Percentiles rank a stretch among this genome's conserved stretches.
Evolutionary conservation across 2,888 invertebrate genomes (phyloP).

Genomic region (Heliconius ismenius): DNA sequence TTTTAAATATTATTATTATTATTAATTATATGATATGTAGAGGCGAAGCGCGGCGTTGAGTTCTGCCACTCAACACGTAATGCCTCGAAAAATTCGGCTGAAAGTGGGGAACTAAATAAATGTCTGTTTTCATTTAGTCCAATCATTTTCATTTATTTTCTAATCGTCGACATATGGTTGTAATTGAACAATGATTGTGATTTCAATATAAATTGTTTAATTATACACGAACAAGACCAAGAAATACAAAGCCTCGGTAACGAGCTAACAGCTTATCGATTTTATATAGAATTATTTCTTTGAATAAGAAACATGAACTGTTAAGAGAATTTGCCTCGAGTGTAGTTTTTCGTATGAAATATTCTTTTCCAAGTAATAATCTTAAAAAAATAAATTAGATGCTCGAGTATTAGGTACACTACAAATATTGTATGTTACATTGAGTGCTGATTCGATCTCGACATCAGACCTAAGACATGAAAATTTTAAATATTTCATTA

Average conservation of each 20-base stretch:
- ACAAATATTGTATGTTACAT: too few species aligned
- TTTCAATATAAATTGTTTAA: constrained; percentile 7
- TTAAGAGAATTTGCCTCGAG: constrained; percentile 12
- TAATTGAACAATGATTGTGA: not conserved
- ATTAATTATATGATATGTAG: not conserved
- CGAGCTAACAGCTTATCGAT: not conserved
- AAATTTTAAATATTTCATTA: too few species aligned
- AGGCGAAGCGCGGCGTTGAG: too few species aligned
- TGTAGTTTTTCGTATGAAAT: constrained; percentile 1
- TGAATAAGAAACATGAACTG: constrained; percentile 13
- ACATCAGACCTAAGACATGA: too few species aligned
- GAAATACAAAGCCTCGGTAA: not conserved
- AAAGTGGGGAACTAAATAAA: too few species aligned
- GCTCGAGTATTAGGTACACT: not conserved
- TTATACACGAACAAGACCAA: not conserved
- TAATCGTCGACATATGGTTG: not conserved
- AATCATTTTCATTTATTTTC: too few species aligned
- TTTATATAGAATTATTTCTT: constrained; percentile 2
- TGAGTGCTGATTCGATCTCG: too few species aligned
- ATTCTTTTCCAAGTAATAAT: not conserved
- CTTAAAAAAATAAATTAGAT: not conserved
- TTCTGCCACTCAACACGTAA: too few species aligned
- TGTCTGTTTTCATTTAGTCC: too few species aligned
- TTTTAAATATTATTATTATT: not conserved
- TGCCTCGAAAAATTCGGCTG: too few species aligned